A percentile compares a stretch with the other conserved stretches of the same genome.
Conservation (phyloP, 2,113 vertebrate species). For the Halichoerus grypus region DNA sequence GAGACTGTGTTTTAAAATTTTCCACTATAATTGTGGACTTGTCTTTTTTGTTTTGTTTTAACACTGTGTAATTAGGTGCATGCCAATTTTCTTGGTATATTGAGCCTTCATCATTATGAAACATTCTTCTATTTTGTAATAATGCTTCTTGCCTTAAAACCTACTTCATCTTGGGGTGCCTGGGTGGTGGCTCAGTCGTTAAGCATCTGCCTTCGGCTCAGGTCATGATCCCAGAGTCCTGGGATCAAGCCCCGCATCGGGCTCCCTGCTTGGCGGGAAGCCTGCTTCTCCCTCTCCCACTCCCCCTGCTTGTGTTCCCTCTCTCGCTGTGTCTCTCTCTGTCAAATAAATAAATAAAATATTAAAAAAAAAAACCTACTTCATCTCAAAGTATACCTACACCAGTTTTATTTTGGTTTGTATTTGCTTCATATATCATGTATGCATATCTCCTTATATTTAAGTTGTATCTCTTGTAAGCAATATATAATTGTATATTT, state of each 20-base stretch:
- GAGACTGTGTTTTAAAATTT: neutral
- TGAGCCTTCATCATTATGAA: neutral
- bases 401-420: neutral
- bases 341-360: no score
- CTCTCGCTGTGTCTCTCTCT: no score
- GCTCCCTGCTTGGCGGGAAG: no score
- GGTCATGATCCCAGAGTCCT: no score
- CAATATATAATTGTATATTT: neutral
- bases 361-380: neutral
- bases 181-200: no score
- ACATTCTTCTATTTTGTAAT: neutral
- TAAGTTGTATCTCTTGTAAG: neutral
- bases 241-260: no score
- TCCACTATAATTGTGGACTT: neutral
- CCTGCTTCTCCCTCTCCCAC: no score
- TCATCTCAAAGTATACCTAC: neutral
- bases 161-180: neutral
- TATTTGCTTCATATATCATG: neutral
- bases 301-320: no score
- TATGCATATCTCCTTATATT: neutral
- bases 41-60: neutral
- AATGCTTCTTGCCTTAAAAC: constrained; percentile 7
- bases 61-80: neutral
- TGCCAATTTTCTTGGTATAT: neutral
- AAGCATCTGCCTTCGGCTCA: no score